Percentiles rank a stretch among this genome's conserved stretches.
phyloP scores from a whole-genome alignment of 35 echinoderm and acorn worm species.

The Chiridota heheva region DNA sequence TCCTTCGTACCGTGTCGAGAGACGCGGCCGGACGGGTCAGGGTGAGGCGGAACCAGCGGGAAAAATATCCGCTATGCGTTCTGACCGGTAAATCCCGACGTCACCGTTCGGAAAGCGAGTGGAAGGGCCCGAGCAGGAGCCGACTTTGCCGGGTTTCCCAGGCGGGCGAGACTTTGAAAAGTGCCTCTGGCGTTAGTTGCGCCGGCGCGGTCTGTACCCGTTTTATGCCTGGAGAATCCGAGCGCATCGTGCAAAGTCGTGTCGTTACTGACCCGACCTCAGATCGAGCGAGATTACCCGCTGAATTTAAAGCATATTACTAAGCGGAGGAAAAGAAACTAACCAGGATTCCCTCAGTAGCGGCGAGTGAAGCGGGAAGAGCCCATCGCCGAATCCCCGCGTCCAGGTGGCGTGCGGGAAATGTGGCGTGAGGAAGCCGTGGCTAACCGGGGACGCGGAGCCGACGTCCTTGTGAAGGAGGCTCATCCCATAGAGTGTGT shows the following conservation, averaged over 20 bases:
- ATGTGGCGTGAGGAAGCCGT: constrained; percentile 57
- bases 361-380: constrained; percentile 69
- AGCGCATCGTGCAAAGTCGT: background rate
- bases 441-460: background rate
- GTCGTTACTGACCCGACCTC: constrained; percentile 35
- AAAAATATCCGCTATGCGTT: background rate
- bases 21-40: background rate
- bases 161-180: background rate
- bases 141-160: background rate
- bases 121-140: background rate
- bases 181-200: background rate
- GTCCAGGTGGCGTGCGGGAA: constrained; percentile 28
- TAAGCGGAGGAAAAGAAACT: constrained; percentile 84
- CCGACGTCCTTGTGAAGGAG: constrained; percentile 52
- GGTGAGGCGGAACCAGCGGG: background rate
- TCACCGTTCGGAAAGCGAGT: background rate
- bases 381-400: constrained; percentile 66
- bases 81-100: background rate
- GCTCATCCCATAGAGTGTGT: constrained; percentile 47
- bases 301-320: constrained; percentile 80
- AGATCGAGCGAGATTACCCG: constrained; percentile 70
- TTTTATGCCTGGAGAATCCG: no score
- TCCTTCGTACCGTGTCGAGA: background rate
- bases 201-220: background rate
- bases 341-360: constrained; percentile 76